Base-by-base conservation (phyloP, 2,888 invertebrate genomes). In the Ornithoptera alexandrae region DNA sequence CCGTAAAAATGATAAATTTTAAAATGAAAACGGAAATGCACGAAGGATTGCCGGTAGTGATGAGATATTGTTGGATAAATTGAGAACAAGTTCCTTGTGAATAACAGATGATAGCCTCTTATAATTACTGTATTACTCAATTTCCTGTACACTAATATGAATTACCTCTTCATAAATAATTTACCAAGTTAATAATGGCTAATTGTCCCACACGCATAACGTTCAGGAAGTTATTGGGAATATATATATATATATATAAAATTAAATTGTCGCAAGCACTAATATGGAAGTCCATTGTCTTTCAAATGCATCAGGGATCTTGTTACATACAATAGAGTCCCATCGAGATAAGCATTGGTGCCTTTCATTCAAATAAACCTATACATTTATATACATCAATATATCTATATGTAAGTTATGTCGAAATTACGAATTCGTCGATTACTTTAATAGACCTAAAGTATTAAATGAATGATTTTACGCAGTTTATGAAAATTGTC, bases 321-420 rank as follows among this genome's bases (percentile, higher is more conserved):
- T 24, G 36, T 62, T 57, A 61, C 61, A 65, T 69, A 65, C 65
- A 69, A 69, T 65, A 56, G 68, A 30, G 30, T 30, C 12, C 12
- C 36, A 39, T 17, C 22, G 20, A 61, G 56, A 65, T 57, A 61
- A 57, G 53, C 17, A 22, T 50, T n/a, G 30, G 36, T 22, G 22
- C 15, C 17, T 36, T 65, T 56, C 60, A 64, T 69, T 65, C 65
- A 61, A 61, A 60, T 30, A 3, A 30, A 30, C 30, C 30, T 30
- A 30, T 30, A 30, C 3, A 30, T 64, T 50, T 59, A 50, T 22
- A 68, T 68, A 60, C 63, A 64, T 64, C 60, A 30, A 64, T 17
- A 30, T 22, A 50, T 46, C 39, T 15, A 18, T 50, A 17, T 50
- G 50, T 50, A 50, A 15, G 1, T 17, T 2, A 8, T 30, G 5